Percentiles rank a stretch among this genome's conserved stretches.
Evolutionary conservation across 2,888 invertebrate species (phyloP).

Genomic region (Chrysomela aeneicollis): DNA sequence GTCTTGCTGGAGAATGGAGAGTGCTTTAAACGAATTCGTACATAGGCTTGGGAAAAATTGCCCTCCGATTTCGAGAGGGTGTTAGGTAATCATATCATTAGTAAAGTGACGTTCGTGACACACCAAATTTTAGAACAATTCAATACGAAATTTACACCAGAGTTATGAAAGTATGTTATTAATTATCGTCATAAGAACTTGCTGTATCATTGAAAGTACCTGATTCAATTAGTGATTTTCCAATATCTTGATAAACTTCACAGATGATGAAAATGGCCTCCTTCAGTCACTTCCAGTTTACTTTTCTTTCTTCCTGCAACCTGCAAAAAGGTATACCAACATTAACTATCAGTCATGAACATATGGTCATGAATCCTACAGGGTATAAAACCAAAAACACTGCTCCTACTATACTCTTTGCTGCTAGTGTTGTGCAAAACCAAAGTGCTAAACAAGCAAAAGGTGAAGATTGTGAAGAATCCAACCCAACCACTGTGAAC

Average conservation of each 20-base stretch:
- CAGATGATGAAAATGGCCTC: constrained; percentile 14
- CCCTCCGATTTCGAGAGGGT: constrained; percentile 29
- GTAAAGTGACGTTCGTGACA: constrained; percentile 41
- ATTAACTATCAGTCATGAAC: too few relatives aligned
- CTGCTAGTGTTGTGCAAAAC: too few relatives aligned
- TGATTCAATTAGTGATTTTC: constrained; percentile 1
- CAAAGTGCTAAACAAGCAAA: too few relatives aligned
- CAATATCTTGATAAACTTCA: not conserved
- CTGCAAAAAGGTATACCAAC: too few relatives aligned
- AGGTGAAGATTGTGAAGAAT: too few relatives aligned
- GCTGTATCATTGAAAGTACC: constrained; percentile 14
- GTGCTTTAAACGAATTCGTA: constrained; percentile 46
- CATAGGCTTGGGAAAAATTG: not conserved
- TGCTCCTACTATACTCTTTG: too few relatives aligned
- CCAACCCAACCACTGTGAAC: too few relatives aligned
- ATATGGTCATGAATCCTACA: too few relatives aligned
- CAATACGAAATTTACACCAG: not conserved
- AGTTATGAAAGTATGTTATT: too few relatives aligned
- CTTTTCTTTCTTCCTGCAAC: not conserved
- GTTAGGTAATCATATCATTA: constrained; percentile 51
- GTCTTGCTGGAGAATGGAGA: constrained; percentile 32
- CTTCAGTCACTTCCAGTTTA: not conserved
- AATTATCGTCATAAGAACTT: constrained; percentile 2
- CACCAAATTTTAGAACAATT: constrained; percentile 14
- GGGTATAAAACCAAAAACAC: too few relatives aligned